phyloP scores from a whole-genome alignment of 1,140 invertebrate genomes.

The Stratiolaelaps scimitus region DNA sequence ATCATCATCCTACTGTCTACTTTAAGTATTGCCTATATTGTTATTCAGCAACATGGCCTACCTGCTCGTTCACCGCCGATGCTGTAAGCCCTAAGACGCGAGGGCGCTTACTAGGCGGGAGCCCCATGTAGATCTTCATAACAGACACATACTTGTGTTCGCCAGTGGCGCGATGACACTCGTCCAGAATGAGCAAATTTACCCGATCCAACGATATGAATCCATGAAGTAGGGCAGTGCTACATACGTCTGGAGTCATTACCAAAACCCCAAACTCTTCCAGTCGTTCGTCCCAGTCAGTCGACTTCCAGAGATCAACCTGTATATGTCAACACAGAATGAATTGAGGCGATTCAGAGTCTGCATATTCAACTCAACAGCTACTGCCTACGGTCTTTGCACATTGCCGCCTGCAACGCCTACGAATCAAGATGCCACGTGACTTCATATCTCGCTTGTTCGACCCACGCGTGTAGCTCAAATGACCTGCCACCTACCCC shows the following conservation, averaged over 20 bases:
- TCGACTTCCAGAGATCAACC: slow-evolving; percentile 33
- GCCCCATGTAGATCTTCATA: slow-evolving; percentile 51
- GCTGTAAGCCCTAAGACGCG: slow-evolving; percentile 56
- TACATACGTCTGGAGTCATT: slow-evolving; percentile 69
- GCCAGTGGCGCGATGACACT: slow-evolving; percentile 70
- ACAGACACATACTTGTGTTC: slow-evolving; percentile 55
- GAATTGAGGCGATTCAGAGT: too few species aligned
- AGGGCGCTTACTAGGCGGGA: slow-evolving; percentile 43
- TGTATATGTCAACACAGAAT: background rate
- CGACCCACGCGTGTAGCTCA: too few species aligned
- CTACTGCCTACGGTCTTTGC: too few species aligned
- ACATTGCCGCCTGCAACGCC: too few species aligned
- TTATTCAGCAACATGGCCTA: slow-evolving; percentile 44
- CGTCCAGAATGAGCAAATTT: slow-evolving; percentile 79
- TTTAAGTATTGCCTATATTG: too few species aligned
- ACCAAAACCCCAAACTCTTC: slow-evolving; percentile 58
- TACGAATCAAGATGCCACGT: too few species aligned
- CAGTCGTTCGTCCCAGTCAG: slow-evolving; percentile 54
- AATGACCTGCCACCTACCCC: slow-evolving; percentile 44
- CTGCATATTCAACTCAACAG: too few species aligned
- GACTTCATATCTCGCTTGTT: too few species aligned
- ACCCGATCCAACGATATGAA: slow-evolving; percentile 51
- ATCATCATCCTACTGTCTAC: too few species aligned
- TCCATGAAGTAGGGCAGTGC: slow-evolving; percentile 54
- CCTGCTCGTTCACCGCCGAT: slow-evolving; percentile 43